Conservation (phyloP, 2,113 vertebrate genomes). For the Heliornis fulica region DNA sequence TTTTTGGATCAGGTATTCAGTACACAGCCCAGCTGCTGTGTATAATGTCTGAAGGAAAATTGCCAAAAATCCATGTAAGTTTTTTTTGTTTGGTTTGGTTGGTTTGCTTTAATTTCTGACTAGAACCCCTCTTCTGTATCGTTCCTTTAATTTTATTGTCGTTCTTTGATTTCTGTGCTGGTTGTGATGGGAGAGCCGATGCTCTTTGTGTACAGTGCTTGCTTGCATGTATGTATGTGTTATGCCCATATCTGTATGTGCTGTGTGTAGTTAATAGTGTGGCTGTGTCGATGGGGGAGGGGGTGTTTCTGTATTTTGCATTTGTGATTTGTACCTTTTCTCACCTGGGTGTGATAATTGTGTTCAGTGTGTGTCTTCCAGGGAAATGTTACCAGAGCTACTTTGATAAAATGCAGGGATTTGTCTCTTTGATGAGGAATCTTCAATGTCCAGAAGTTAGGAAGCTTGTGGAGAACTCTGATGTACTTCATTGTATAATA, state of each 20-base stretch:
- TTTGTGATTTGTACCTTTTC: accelerated
- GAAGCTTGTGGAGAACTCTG: not conserved
- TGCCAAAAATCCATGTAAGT: slow-evolving; percentile 64
- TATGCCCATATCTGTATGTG: not conserved
- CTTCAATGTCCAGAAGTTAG: not conserved
- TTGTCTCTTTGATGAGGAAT: accelerated
- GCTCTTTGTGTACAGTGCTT: not conserved
- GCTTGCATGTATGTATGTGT: not conserved
- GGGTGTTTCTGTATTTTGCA: not conserved
- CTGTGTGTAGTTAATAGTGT: not conserved
- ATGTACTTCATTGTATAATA: not conserved
- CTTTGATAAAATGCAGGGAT: not conserved
- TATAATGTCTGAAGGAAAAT: slow-evolving; percentile 66
- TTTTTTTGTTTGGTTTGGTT: not conserved
- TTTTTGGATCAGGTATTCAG: slow-evolving; percentile 62
- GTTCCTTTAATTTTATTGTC: not conserved
- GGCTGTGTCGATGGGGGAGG: not conserved
- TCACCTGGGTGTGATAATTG: accelerated
- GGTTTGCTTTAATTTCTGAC: not conserved
- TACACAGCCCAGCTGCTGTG: slow-evolving; percentile 58
- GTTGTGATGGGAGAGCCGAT: not conserved
- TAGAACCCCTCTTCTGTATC: not conserved
- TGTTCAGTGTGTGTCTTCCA: not conserved
- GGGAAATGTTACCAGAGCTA: accelerated
- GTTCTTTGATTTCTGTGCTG: not conserved